phyloP scores from a whole-genome alignment of 2,888 invertebrate genomes.

The Mythimna lalbum region DNA sequence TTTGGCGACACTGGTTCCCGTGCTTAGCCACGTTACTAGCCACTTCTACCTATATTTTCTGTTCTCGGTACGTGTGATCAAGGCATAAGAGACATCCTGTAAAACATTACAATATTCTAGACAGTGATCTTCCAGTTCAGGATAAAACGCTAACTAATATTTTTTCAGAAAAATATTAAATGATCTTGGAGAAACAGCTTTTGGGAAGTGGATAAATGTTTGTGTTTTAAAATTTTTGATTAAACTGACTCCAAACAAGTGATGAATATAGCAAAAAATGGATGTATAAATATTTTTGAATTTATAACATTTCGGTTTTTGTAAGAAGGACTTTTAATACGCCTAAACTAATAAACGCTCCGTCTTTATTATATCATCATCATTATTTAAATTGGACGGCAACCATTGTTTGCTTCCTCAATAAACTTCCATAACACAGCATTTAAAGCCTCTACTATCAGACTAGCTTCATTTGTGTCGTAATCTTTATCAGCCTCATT shows the following conservation, averaged over 20 bases:
- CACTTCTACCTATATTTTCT: too few species aligned
- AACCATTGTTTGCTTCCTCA: conserved; percentile 17
- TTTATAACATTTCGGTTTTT: neutral
- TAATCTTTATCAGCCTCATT: conserved; percentile 24
- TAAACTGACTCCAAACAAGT: neutral
- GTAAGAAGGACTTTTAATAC: neutral
- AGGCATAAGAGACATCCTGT: too few species aligned
- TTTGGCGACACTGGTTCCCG: too few species aligned
- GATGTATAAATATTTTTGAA: neutral
- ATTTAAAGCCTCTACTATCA: conserved; percentile 5
- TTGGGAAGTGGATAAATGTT: too few species aligned
- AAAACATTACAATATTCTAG: too few species aligned
- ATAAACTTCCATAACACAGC: conserved; percentile 6
- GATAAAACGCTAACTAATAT: too few species aligned
- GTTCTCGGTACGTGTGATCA: too few species aligned
- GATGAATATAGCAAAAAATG: neutral
- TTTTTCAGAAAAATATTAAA: too few species aligned
- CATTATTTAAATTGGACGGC: neutral
- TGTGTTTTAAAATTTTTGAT: too few species aligned
- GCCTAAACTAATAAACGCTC: neutral
- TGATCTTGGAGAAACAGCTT: too few species aligned
- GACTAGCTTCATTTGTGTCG: conserved; percentile 5
- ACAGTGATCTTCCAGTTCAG: too few species aligned
- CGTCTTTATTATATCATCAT: neutral
- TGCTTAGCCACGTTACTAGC: too few species aligned